Conservation (phyloP, 1,140 invertebrate species). For the Drepana arcuata region DNA sequence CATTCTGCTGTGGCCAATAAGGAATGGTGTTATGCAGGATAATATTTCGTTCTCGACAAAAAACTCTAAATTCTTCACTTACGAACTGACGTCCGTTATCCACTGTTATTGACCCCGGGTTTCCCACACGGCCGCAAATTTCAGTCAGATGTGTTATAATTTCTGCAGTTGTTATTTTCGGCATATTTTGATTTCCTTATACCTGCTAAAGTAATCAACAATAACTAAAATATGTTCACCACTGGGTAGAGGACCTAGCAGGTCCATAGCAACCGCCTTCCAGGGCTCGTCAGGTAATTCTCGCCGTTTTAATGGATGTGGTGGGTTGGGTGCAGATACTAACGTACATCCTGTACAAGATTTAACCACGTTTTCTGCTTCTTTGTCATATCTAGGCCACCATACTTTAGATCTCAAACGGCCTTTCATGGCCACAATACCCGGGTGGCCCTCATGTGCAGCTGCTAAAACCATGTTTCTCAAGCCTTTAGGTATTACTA, state of each 20-base stretch:
- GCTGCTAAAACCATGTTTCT: slow-evolving; percentile 3
- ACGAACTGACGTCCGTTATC: slow-evolving; percentile 18
- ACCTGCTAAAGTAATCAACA: slow-evolving; percentile 16
- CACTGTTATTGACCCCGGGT: slow-evolving; percentile 13
- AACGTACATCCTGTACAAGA: slow-evolving; percentile 56
- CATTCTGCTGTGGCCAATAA: slow-evolving; percentile 25
- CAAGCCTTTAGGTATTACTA: slow-evolving; percentile 9
- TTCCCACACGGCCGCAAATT: slow-evolving; percentile 8
- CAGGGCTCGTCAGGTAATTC: slow-evolving; percentile 12
- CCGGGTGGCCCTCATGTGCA: slow-evolving; percentile 28
- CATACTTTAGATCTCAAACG: slow-evolving; percentile 15
- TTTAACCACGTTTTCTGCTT: slow-evolving; percentile 51
- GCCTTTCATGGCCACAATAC: slow-evolving; percentile 55
- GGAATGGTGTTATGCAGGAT: slow-evolving; percentile 13
- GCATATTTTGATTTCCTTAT: slow-evolving; percentile 14
- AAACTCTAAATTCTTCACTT: slow-evolving; percentile 13
- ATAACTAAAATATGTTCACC: slow-evolving; percentile 12
- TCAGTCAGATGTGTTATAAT: slow-evolving; percentile 11
- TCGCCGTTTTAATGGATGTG: slow-evolving; percentile 13
- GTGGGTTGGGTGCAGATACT: slow-evolving; percentile 8
- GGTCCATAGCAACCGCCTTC: slow-evolving; percentile 16
- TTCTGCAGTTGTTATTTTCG: slow-evolving; percentile 2
- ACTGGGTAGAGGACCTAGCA: slow-evolving; percentile 14
- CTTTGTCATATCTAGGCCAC: slow-evolving; percentile 60
- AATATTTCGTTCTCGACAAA: slow-evolving; percentile 9